phyloP scores from a whole-genome alignment of 2,888 invertebrate species.

The Pyrgus malvae region DNA sequence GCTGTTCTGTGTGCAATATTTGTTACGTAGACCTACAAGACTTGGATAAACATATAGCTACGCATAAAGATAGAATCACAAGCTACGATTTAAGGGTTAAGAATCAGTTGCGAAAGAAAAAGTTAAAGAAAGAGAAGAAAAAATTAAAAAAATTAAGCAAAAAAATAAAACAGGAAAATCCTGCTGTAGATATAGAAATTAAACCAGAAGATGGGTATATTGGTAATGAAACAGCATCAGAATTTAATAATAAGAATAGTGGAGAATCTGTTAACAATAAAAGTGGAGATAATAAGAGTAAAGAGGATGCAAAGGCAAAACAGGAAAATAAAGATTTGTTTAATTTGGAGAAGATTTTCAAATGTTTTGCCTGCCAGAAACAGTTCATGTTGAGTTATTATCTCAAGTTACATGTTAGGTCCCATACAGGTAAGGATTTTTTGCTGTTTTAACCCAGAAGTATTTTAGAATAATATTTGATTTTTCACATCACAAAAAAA shows the following conservation, averaged over 20 bases:
- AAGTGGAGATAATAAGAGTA: slow-evolving; percentile 7
- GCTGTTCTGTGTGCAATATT: slow-evolving; percentile 66
- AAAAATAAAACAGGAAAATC: slow-evolving; percentile 41
- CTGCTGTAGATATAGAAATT: slow-evolving; percentile 51
- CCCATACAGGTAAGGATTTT: slow-evolving; percentile 61
- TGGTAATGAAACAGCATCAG: slow-evolving; percentile 55
- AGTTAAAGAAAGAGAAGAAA: slow-evolving; percentile 52
- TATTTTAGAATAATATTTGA: too few relatives aligned
- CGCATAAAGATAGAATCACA: slow-evolving; percentile 64
- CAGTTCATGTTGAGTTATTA: slow-evolving; percentile 71
- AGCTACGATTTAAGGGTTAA: slow-evolving; percentile 65
- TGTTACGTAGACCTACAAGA: slow-evolving; percentile 52
- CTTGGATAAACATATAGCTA: slow-evolving; percentile 61
- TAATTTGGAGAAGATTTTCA: slow-evolving; percentile 65
- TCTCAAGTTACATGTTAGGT: slow-evolving; percentile 67
- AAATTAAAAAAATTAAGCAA: slow-evolving; percentile 26
- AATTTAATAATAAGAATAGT: slow-evolving; percentile 39
- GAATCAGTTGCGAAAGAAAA: slow-evolving; percentile 58
- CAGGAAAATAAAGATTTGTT: slow-evolving; percentile 34
- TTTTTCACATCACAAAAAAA: too few relatives aligned
- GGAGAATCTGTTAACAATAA: slow-evolving; percentile 31
- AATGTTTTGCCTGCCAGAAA: slow-evolving; percentile 71
- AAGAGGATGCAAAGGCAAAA: background rate
- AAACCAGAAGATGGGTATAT: slow-evolving; percentile 74
- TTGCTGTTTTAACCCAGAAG: too few relatives aligned